These are phyloP conservation scores for Zaprionus obscuricornis DNA, from an alignment of 2,888 invertebrate genomes.

Conservation along the genomic window DNA sequence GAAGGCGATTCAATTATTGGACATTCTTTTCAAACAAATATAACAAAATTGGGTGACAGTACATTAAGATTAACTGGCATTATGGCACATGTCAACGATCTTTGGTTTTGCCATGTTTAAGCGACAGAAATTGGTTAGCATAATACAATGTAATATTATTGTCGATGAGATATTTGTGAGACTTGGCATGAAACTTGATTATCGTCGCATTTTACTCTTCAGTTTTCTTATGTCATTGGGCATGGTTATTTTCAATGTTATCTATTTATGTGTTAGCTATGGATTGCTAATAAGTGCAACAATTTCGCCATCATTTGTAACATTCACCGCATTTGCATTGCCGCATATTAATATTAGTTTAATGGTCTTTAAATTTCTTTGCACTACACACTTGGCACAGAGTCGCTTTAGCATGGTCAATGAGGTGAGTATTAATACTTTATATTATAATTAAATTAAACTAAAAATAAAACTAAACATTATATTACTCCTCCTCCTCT, in stretches of 20 bases:
- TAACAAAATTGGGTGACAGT: conserved; percentile 80
- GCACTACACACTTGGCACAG: conserved; percentile 75
- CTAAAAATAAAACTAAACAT: too few relatives aligned
- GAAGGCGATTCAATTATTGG: conserved; percentile 82
- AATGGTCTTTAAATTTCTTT: conserved; percentile 81
- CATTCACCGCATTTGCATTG: conserved; percentile 80
- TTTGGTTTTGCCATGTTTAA: conserved; percentile 79
- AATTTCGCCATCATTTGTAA: conserved; percentile 80
- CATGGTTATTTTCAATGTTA: conserved; percentile 78
- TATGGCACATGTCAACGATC: conserved; percentile 79
- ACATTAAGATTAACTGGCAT: conserved; percentile 79
- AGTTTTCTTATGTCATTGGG: conserved; percentile 76
- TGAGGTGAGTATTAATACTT: conserved; percentile 72
- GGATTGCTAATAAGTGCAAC: conserved; percentile 73
- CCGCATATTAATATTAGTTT: conserved; percentile 81
- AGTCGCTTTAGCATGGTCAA: conserved; percentile 80
- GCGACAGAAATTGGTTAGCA: conserved; percentile 65
- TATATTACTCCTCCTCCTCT: too few relatives aligned
- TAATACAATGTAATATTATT: conserved; percentile 74
- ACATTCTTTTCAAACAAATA: conserved; percentile 82
- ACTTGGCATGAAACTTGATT: conserved; percentile 79
- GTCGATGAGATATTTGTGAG: conserved; percentile 79
- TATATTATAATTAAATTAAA: too few relatives aligned
- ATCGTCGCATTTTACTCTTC: conserved; percentile 73
- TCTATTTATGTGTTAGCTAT: conserved; percentile 80